phyloP scores from a whole-genome alignment of 2,797 vertebrate genomes.

The Florisuga fusca region DNA sequence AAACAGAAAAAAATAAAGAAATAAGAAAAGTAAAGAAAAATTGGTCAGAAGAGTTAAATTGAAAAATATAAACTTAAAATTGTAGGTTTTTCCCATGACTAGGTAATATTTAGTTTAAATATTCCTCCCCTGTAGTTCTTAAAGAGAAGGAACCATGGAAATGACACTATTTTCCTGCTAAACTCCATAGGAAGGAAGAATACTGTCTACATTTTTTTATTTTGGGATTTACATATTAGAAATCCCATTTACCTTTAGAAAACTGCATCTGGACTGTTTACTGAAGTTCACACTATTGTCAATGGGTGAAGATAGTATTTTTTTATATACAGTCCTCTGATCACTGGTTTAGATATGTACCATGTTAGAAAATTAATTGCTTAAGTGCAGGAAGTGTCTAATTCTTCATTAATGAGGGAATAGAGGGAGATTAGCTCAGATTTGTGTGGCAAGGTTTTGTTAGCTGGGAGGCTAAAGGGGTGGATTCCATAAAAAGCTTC shows the following conservation, averaged over 20 bases:
- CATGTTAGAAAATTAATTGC: background rate
- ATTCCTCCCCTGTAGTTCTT: background rate
- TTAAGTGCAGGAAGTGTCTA: background rate
- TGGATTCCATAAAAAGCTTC: too few relatives aligned
- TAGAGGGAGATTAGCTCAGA: background rate
- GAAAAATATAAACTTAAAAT: background rate
- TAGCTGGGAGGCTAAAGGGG: too few relatives aligned
- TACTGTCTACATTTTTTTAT: background rate
- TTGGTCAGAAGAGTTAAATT: background rate
- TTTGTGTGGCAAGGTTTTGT: background rate
- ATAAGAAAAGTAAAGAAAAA: background rate
- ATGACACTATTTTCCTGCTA: background rate
- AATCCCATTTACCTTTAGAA: background rate
- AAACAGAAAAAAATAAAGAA: background rate
- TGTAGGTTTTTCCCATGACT: background rate
- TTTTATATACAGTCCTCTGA: background rate
- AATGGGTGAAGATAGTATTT: background rate
- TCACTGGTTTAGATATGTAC: background rate
- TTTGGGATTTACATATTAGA: background rate
- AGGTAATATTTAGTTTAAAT: background rate
- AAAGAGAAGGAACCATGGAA: background rate
- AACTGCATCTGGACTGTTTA: background rate
- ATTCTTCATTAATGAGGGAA: background rate
- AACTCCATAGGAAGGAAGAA: background rate
- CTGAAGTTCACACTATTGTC: fast-evolving